phyloP scores from a whole-genome alignment of 2,797 vertebrate genomes.

The Loris lydekkerianus region DNA sequence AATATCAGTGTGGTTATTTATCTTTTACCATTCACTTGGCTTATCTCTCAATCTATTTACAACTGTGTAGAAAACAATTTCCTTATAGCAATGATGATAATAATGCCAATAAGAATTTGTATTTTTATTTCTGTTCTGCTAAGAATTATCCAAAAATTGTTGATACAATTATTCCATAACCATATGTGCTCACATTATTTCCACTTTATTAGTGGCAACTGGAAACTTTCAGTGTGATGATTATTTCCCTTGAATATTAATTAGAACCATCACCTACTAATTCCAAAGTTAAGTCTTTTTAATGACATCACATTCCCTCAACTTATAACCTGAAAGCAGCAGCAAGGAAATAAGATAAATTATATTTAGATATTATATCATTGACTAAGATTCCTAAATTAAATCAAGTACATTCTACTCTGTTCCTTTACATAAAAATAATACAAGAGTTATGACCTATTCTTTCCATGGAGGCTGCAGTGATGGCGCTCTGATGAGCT shows the following conservation, averaged over 20 bases:
- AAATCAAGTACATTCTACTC: not conserved
- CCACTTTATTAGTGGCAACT: not conserved
- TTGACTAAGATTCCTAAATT: not conserved
- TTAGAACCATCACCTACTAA: not conserved
- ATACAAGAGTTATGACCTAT: not conserved
- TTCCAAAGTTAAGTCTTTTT: not conserved
- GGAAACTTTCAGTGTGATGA: not conserved
- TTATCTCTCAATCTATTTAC: not conserved
- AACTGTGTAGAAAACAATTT: not conserved
- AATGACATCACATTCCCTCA: not conserved
- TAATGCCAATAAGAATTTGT: not conserved
- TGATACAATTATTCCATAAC: not conserved
- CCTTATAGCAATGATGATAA: not conserved
- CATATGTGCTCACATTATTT: not conserved
- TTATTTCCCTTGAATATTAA: not conserved
- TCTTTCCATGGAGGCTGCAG: not conserved
- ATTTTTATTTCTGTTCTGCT: not conserved
- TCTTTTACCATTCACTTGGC: too few relatives aligned
- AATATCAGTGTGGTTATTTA: accelerated
- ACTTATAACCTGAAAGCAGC: not conserved
- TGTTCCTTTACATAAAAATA: not conserved
- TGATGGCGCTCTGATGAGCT: not conserved
- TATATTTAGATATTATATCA: not conserved
- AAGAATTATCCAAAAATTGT: not conserved
- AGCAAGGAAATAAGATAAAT: not conserved